Evolutionary conservation across 2,113 vertebrate species (phyloP), one percentile per base, ranked within the genome.

Genomic region (Coturnix japonica): DNA sequence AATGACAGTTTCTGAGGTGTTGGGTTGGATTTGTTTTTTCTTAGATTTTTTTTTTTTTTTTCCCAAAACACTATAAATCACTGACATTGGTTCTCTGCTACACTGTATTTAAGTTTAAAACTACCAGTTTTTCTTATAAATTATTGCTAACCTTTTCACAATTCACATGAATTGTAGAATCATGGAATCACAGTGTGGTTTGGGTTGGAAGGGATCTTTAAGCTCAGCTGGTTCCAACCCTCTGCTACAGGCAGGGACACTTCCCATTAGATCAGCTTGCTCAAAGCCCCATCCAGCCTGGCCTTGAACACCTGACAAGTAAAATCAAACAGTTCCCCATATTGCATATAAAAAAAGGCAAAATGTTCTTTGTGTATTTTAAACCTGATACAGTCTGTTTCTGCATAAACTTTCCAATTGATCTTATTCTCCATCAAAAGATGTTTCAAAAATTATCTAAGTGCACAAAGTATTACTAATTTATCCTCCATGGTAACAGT

Each of bases 401-500:
- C 54, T 77, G 28, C 19, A 67, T 20, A 21, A 89, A 72, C 53
- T 81, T 69, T n/a, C 15, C 15, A 94, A 76, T 70, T 79, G 80
- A 90, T 84, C 81, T 95, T 88, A 19, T 14, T 76, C 46, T 86
- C 23, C 47, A 26, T 76, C 41, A 74, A 88, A 53, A 85, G 85
- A 72, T 41, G 7, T 53, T 83, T 54, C 37, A 23, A 88, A 94
- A 85, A 80, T 81, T 56, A 75, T 66, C 63, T 91, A 1, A 4
- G 33, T 65, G 79, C 2, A 23, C 30, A 61, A 93, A 95, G 63
- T 91, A 91, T 76, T 82, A 82, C 46, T 80, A 85, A 94, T 85
- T 91, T 87, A 91, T 87, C 54, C 63, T 81, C 75, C 81, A 89
- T 61, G 84, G 39, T 86, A 93, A 89, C 60, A 90, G 65, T 65